Evolutionary conservation across 1,140 invertebrate genomes (phyloP).

Genomic region (Megalonaias nervosa): DNA sequence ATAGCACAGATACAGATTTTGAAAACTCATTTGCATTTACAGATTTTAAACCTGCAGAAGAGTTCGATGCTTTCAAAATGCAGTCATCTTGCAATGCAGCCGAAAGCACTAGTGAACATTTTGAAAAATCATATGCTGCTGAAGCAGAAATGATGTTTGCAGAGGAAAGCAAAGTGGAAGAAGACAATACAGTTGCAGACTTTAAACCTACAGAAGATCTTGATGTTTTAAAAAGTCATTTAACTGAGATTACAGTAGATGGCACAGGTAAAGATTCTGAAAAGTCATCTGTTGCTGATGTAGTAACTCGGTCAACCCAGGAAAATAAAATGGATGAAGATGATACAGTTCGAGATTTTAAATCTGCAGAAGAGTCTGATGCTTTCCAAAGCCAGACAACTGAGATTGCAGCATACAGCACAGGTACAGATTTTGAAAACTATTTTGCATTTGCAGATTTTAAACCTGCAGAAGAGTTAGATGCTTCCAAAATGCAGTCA

Average conservation of each 20-base stretch:
- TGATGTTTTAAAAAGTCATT: too few relatives aligned
- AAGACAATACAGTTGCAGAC: too few relatives aligned
- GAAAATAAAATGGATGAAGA: not conserved
- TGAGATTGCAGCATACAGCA: too few relatives aligned
- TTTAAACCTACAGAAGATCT: too few relatives aligned
- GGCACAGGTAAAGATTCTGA: too few relatives aligned
- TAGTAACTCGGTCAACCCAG: not conserved
- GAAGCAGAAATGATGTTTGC: too few relatives aligned
- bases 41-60: not conserved
- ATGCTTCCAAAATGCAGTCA: not conserved
- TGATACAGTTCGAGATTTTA: not conserved
- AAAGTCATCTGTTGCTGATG: not conserved
- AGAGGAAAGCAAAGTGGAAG: too few relatives aligned
- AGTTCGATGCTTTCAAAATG: not conserved
- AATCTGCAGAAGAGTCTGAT: conserved; percentile 6
- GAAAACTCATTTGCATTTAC: too few relatives aligned
- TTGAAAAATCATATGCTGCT: not conserved
- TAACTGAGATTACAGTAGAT: too few relatives aligned
- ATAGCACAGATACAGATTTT: too few relatives aligned
- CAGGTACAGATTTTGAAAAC: too few relatives aligned
- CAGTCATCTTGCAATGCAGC: not conserved
- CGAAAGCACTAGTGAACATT: conserved; percentile 11
- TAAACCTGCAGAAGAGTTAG: not conserved
- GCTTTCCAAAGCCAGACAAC: not conserved
- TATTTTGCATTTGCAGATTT: not conserved